Conservation (phyloP, 2,113 vertebrate genomes). For the Egretta garzetta region DNA sequence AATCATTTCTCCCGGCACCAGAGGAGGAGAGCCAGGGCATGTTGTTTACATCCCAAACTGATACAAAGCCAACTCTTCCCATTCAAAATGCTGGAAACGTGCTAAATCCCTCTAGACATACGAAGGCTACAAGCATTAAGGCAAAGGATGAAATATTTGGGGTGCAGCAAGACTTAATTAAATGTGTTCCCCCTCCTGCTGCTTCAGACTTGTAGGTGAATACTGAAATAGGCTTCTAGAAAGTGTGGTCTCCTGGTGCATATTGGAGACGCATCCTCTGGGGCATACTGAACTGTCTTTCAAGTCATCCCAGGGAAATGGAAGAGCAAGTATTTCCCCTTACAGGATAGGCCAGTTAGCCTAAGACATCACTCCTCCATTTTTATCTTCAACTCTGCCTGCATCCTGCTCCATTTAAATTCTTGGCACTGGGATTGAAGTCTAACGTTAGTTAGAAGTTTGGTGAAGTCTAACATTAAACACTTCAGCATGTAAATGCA, state of each 20-base stretch:
- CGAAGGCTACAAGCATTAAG: neutral
- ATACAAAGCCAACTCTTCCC: neutral
- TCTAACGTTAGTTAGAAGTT: neutral
- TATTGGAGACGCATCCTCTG: neutral
- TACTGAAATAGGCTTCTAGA: neutral
- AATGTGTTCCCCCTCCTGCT: neutral
- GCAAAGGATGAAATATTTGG: neutral
- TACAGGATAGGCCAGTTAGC: neutral
- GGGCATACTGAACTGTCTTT: neutral
- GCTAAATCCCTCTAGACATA: neutral
- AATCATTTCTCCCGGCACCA: neutral
- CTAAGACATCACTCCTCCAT: neutral
- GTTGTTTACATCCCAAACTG: neutral
- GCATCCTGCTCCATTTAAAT: neutral
- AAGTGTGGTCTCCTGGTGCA: neutral
- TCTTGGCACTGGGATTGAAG: neutral
- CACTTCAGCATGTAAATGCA: neutral
- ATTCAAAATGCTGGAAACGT: neutral
- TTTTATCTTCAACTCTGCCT: neutral
- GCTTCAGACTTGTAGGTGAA: neutral
- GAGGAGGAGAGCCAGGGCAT: neutral
- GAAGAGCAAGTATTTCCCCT: neutral
- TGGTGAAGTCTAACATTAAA: constrained; percentile 6
- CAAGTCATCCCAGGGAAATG: neutral
- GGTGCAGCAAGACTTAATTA: neutral